Evolutionary conservation across 2,113 vertebrate species (phyloP).

Genomic region (Siniperca chuatsi): DNA sequence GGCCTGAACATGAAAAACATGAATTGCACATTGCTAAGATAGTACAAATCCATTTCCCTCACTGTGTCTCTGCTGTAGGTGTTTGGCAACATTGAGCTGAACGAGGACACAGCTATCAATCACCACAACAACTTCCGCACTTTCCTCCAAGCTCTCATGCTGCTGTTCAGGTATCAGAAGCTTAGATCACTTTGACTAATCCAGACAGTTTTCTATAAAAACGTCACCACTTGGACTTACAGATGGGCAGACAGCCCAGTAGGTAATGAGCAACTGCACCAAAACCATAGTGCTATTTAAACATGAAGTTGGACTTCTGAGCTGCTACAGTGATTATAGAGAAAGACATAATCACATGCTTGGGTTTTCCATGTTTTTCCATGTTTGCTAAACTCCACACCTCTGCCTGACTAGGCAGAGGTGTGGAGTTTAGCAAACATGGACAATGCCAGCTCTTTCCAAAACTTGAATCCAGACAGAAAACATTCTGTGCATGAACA

Average conservation of each 20-base stretch:
- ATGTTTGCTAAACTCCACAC: too few species aligned
- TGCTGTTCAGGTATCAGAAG: constrained; percentile 90
- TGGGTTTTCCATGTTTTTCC: too few species aligned
- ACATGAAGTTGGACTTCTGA: neutral
- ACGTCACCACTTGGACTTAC: neutral
- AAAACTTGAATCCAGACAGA: neutral
- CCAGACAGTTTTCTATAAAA: neutral
- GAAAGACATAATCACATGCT: neutral
- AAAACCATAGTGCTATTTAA: neutral
- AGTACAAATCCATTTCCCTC: neutral
- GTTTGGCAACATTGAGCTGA: constrained; percentile 95
- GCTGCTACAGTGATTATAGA: neutral
- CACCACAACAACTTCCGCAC: constrained; percentile 97
- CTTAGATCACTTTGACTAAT: neutral
- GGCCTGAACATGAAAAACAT: neutral
- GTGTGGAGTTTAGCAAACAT: neutral
- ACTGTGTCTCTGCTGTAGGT: constrained; percentile 83
- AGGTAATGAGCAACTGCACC: neutral
- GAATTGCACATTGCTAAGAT: neutral
- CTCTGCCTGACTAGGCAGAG: too few species aligned
- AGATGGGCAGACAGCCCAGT: neutral
- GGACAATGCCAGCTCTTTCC: neutral
- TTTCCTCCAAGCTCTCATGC: constrained; percentile 95
- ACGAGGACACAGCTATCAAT: constrained; percentile 93
- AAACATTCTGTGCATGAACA: too few species aligned